A percentile compares a stretch with the other conserved stretches of the same genome.
Conservation (phyloP, 2,797 vertebrate species). For the Fratercula arctica region DNA sequence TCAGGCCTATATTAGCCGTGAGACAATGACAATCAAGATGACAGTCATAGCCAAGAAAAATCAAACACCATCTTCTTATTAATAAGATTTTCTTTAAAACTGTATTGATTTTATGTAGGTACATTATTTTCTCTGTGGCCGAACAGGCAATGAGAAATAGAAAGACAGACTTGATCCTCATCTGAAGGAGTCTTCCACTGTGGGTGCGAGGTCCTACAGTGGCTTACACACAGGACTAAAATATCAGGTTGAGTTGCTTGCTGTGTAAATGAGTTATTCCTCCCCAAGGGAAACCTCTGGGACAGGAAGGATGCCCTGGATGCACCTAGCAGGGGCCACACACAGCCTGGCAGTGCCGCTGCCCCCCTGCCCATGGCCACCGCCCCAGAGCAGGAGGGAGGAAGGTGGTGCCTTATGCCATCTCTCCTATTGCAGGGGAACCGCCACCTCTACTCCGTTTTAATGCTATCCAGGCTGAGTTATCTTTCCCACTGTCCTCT, state of each 20-base stretch:
- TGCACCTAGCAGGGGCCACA: no score
- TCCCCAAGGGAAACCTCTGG: background rate
- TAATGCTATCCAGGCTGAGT: background rate
- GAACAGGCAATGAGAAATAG: background rate
- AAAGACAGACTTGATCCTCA: background rate
- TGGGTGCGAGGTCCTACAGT: background rate
- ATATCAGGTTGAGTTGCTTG: background rate
- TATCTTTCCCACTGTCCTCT: background rate
- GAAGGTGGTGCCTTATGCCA: background rate
- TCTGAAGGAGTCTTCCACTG: background rate
- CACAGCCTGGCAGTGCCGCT: background rate
- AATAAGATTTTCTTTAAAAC: background rate
- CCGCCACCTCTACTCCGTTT: background rate
- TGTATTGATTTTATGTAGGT: background rate
- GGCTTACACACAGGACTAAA: background rate
- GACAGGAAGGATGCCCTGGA: background rate
- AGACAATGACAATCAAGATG: background rate
- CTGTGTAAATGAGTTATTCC: background rate
- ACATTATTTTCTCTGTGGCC: background rate
- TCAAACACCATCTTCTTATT: background rate
- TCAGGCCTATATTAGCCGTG: background rate
- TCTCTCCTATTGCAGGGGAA: background rate
- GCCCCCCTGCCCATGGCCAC: background rate
- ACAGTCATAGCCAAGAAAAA: background rate
- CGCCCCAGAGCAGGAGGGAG: rapidly evolving